Percentiles rank a stretch among this genome's conserved stretches.
phyloP scores from a whole-genome alignment of 2,797 vertebrate genomes.

The Gobionotothen gibberifrons region DNA sequence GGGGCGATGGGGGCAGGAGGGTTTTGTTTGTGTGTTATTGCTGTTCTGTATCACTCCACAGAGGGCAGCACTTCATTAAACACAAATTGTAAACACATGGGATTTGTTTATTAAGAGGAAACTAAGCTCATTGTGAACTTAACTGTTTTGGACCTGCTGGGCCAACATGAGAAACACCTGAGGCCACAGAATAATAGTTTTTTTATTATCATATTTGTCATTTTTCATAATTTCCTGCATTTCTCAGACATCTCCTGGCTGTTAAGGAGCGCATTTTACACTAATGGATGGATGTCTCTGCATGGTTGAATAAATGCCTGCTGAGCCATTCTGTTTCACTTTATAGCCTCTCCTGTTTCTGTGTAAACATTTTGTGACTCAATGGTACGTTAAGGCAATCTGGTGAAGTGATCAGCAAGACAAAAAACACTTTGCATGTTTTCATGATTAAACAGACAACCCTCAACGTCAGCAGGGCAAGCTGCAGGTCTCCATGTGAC shows the following conservation, averaged over 20 bases:
- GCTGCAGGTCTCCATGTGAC: conserved; percentile 27
- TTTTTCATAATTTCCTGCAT: not conserved
- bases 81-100: conserved; percentile 82
- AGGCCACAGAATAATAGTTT: not conserved
- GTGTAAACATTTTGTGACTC: conserved; percentile 60
- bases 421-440: conserved; percentile 30
- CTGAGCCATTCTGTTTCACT: conserved; percentile 50
- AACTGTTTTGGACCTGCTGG: conserved; percentile 55
- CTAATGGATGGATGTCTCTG: conserved; percentile 46
- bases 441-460: conserved; percentile 22
- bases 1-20: conserved; percentile 11
- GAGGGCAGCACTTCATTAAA: conserved; percentile 84
- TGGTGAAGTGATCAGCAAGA: conserved; percentile 49
- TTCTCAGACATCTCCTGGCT: conserved; percentile 7
- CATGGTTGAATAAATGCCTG: conserved; percentile 44
- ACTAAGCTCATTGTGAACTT: conserved; percentile 66
- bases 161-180: conserved; percentile 54
- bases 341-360: conserved; percentile 37
- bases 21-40: conserved; percentile 55
- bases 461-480: conserved; percentile 6
- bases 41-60: conserved; percentile 68
- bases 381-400: conserved; percentile 44
- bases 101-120: conserved; percentile 75
- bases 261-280: conserved; percentile 9
- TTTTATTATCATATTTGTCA: not conserved